phyloP scores from a whole-genome alignment of 1,140 invertebrate genomes.

The Hyles euphorbiae region DNA sequence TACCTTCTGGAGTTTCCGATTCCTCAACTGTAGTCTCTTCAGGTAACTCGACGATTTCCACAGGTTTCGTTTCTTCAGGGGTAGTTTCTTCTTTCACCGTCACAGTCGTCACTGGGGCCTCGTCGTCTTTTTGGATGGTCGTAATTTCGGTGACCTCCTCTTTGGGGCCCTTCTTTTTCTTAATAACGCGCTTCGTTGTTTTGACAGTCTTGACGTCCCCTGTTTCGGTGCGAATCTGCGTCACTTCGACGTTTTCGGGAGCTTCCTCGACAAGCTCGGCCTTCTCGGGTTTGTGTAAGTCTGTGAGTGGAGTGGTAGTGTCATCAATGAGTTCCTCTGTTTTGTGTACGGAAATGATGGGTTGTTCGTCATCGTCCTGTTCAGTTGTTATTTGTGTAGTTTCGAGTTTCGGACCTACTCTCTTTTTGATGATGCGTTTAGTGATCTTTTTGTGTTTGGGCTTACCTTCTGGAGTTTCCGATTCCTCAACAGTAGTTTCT shows the following conservation, averaged over 20 bases:
- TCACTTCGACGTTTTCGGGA: constrained; percentile 5
- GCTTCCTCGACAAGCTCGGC: constrained; percentile 5
- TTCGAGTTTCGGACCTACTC: constrained; percentile 13
- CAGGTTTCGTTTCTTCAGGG: constrained; percentile 13
- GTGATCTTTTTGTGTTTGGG: constrained; percentile 23
- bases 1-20: constrained; percentile 39
- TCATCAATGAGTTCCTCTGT: constrained; percentile 8
- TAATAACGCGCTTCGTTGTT: constrained; percentile 4
- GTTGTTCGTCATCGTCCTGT: constrained; percentile 7
- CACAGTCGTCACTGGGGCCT: constrained; percentile 46
- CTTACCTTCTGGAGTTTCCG: constrained; percentile 19
- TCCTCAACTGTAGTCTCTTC: constrained; percentile 35
- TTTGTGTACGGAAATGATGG: constrained; percentile 5
- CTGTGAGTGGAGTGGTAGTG: constrained; percentile 4
- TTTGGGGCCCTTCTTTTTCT: constrained; percentile 12
- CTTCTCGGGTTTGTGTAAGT: neutral
- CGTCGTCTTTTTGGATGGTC: constrained; percentile 31
- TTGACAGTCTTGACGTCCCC: constrained; percentile 3
- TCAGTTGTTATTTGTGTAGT: constrained; percentile 9
- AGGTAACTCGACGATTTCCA: constrained; percentile 28
- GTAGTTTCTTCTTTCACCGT: constrained; percentile 29
- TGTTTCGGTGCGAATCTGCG: constrained; percentile 5
- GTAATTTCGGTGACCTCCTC: constrained; percentile 50
- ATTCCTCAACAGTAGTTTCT: constrained; percentile 21
- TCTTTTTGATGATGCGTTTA: constrained; percentile 46